Percentiles rank a stretch among this genome's conserved stretches.
phyloP scores from a whole-genome alignment of 2,797 vertebrate genomes.

The Sebastiscus tertius region DNA sequence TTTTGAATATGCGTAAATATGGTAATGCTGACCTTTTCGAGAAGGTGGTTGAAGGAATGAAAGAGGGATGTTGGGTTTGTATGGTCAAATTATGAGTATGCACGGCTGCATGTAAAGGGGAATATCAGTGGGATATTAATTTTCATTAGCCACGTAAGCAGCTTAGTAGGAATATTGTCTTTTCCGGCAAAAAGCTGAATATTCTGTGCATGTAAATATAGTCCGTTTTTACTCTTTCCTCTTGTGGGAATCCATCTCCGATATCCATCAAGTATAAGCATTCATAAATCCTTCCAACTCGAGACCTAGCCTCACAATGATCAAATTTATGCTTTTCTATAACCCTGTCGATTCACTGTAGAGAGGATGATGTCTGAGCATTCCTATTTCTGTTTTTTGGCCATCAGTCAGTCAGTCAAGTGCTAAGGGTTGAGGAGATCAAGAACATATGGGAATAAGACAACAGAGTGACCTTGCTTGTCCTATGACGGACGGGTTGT shows the following conservation, averaged over 20 bases:
- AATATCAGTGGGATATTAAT: not conserved
- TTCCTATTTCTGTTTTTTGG: not conserved
- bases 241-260: not conserved
- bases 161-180: not conserved
- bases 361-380: not conserved
- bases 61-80: no score
- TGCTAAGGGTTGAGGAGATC: not conserved
- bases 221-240: not conserved
- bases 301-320: not conserved
- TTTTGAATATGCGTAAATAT: no score
- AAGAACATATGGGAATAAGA: not conserved
- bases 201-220: no score
- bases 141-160: not conserved
- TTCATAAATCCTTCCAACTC: not conserved
- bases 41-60: no score
- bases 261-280: not conserved
- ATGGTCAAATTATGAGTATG: no score
- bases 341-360: not conserved
- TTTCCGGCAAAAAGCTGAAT: no score
- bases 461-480: not conserved
- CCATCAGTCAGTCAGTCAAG: not conserved
- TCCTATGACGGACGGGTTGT: not conserved
- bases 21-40: accelerated
- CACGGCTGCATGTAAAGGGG: not conserved
- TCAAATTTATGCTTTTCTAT: not conserved